Base-by-base conservation (phyloP, 1,140 invertebrate genomes). In the Leptinotarsa undecemlineata region DNA sequence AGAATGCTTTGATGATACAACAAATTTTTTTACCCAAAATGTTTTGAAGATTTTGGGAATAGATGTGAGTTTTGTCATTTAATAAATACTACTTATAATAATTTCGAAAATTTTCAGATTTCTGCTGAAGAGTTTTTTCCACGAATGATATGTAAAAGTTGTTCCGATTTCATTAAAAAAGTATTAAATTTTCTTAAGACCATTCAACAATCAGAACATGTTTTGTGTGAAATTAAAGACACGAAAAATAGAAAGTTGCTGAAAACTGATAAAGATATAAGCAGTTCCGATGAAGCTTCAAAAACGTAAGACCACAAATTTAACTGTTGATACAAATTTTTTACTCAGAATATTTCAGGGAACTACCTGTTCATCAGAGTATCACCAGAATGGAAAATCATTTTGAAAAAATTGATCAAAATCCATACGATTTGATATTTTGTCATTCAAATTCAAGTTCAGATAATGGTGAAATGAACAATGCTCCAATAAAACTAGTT, bases 71-170 rank as follows among this genome's bases (percentile, higher is more conserved):
- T 63, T 62, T 4, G 11, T 20, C 23, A 67, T 57, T 47, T 14
- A 64, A 48, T 47, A 17, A 20, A 47, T 48, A 71, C 15, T 23
- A 51, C n/a, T 21, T n/a, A 61, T 11, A 15, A 26, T n/a, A 26
- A 67, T 21, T 26, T 66, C 17, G 5, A 57, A 57, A 67, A 17
- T 70, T 51, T 33, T 57, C 68, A 57, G 69, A 71, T 62, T 62
- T 63, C 72, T n/a, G 14, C 70, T 26, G 68, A 73, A 57, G 51
- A 57, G 2, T 4, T 19, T 15, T 42, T 76, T n/a, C 72, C 75
- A 48, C 21, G 17, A 61, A 33, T 64, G 14, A 69, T 42, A 48
- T 76, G 72, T 67, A 14, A 33, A 20, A 47, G 21, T 68, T 76
- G 74, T 21, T 47, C 68, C 6, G 11, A 72, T 48, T 61, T 62